Percentiles rank a stretch among this genome's conserved stretches.
These are phyloP conservation scores for Gallirallus australis DNA, from an alignment of 2,797 vertebrate species.

Conservation along the genomic window DNA sequence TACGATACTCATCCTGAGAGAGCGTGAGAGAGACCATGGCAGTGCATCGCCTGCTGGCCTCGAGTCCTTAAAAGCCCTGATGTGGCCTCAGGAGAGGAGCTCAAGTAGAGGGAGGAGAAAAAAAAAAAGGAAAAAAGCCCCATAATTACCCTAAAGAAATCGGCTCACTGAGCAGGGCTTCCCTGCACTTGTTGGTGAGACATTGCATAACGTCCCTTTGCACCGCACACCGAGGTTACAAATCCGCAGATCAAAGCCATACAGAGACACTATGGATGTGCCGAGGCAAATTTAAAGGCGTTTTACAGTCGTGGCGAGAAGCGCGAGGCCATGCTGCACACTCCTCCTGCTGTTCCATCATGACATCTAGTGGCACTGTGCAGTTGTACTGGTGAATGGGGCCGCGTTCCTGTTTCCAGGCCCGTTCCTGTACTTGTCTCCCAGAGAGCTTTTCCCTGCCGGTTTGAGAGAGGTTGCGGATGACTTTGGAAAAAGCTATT, in stretches of 20 bases:
- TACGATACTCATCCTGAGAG: conserved; percentile 10
- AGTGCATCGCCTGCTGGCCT: background rate
- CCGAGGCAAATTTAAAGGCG: background rate
- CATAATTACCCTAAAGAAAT: background rate
- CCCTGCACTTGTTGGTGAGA: background rate
- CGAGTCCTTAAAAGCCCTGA: conserved; percentile 36
- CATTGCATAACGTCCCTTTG: background rate
- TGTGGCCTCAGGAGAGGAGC: conserved; percentile 5
- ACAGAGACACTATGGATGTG: background rate
- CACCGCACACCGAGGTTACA: background rate
- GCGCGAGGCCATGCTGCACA: background rate
- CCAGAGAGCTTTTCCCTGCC: background rate
- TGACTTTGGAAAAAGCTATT: background rate
- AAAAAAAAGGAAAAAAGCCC: background rate
- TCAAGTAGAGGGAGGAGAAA: fast-evolving
- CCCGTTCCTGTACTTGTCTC: background rate
- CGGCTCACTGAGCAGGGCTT: background rate
- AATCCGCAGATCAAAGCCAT: background rate
- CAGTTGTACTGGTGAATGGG: background rate
- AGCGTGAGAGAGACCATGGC: conserved; percentile 48
- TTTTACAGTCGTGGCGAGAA: background rate
- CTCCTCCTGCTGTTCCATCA: conserved; percentile 4
- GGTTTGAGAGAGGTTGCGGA: fast-evolving
- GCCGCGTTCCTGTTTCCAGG: fast-evolving
- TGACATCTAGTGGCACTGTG: conserved; percentile 54